Percentiles rank a stretch among this genome's conserved stretches.
phyloP scores from a whole-genome alignment of 2,113 vertebrate genomes.

The Micronisus gabar region DNA sequence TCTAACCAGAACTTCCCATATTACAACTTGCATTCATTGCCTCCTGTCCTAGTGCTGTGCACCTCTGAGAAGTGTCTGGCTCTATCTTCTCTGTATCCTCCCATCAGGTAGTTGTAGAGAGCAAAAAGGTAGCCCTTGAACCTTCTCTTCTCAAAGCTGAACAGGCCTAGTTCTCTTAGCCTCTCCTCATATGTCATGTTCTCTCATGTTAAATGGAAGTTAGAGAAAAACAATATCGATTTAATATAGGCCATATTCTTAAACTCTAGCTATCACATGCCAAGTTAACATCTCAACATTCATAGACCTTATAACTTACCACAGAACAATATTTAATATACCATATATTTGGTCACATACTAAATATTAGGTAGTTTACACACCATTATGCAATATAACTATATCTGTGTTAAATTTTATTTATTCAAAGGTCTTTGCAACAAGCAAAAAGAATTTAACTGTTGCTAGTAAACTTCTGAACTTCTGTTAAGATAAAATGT shows the following conservation, averaged over 20 bases:
- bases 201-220: not conserved
- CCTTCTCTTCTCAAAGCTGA: not conserved
- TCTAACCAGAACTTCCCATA: not conserved
- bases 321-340: not conserved
- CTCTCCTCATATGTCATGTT: not conserved
- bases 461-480: not conserved
- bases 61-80: not conserved
- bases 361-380: not conserved
- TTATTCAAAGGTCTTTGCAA: not conserved
- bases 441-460: not conserved
- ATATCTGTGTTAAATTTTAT: not conserved
- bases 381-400: not conserved
- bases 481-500: not conserved
- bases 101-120: not conserved
- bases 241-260: not conserved
- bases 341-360: not conserved
- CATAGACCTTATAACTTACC: not conserved
- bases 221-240: not conserved
- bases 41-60: not conserved
- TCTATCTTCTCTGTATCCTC: not conserved
- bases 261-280: not conserved
- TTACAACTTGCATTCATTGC: not conserved
- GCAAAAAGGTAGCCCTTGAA: not conserved
- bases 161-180: not conserved
- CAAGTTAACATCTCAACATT: not conserved